Evolutionary conservation across 2,113 vertebrate species (phyloP).

Genomic region (Eublepharis macularius): DNA sequence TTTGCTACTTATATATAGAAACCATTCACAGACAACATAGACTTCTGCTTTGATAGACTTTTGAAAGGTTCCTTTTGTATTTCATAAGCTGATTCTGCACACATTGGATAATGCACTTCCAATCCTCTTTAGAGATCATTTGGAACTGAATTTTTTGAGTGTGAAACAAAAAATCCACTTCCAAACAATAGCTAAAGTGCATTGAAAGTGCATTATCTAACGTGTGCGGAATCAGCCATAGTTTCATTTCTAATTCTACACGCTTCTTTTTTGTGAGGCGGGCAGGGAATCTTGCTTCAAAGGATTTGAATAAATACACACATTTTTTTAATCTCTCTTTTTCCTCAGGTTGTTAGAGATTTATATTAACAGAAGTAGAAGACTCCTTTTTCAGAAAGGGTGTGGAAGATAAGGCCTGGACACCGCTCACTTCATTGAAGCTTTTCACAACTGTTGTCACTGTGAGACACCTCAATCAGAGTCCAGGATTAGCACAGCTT

Average conservation of each 20-base stretch:
- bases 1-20: not conserved
- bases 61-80: not conserved
- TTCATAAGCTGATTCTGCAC: too few species aligned
- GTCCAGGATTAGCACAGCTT: not conserved
- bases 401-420: not conserved
- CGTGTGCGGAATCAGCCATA: too few species aligned
- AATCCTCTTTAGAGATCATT: too few species aligned
- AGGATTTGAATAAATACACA: not conserved
- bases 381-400: not conserved
- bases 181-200: too few species aligned
- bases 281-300: not conserved
- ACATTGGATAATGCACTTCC: too few species aligned
- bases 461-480: not conserved
- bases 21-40: not conserved
- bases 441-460: not conserved
- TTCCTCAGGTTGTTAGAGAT: conserved; percentile 29
- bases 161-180: too few species aligned
- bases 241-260: not conserved
- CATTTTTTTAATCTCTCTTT: conserved; percentile 7
- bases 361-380: conserved; percentile 33
- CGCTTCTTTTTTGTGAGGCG: not conserved
- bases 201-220: too few species aligned
- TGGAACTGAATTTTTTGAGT: too few species aligned
- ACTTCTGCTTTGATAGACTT: conserved; percentile 1
- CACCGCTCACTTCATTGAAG: not conserved